Evolutionary conservation across 2,113 vertebrate species (phyloP).

Genomic region (Pontoporia blainvillei): DNA sequence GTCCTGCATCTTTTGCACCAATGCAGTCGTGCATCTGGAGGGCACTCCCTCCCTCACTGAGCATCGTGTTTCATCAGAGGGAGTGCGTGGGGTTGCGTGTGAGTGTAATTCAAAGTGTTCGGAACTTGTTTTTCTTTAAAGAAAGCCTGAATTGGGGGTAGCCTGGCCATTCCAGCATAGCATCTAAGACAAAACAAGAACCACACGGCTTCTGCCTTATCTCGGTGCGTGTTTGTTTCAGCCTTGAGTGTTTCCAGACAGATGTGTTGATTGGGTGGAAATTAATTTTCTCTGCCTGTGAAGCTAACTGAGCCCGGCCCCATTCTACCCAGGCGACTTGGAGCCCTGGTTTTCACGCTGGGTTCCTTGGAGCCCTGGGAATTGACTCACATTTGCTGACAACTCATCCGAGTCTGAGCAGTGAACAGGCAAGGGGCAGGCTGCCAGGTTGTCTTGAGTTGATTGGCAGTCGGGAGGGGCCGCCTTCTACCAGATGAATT

Average conservation of each 20-base stretch:
- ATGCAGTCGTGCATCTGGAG: rapidly evolving
- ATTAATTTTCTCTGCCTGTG: not conserved
- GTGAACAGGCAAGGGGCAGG: rapidly evolving
- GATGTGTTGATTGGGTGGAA: rapidly evolving
- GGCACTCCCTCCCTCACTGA: not conserved
- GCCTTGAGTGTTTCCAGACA: not conserved
- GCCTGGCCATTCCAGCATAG: rapidly evolving
- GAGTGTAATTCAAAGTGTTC: not conserved
- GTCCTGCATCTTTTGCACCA: not conserved
- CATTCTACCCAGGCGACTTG: rapidly evolving
- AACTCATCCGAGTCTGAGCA: rapidly evolving
- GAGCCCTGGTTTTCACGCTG: rapidly evolving
- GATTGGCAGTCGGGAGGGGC: not conserved
- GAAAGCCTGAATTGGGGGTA: too few species aligned
- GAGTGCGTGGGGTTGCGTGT: rapidly evolving
- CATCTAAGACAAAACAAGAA: not conserved
- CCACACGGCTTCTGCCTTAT: rapidly evolving
- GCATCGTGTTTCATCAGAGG: rapidly evolving
- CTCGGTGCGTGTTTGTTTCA: rapidly evolving
- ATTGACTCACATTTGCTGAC: rapidly evolving
- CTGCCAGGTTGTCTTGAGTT: not conserved
- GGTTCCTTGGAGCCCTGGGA: not conserved
- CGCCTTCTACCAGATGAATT: rapidly evolving
- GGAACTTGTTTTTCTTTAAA: not conserved
- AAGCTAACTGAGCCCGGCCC: rapidly evolving